Conservation (phyloP, 2,113 vertebrate genomes). For the pig (Sus scrofa) region DNA sequence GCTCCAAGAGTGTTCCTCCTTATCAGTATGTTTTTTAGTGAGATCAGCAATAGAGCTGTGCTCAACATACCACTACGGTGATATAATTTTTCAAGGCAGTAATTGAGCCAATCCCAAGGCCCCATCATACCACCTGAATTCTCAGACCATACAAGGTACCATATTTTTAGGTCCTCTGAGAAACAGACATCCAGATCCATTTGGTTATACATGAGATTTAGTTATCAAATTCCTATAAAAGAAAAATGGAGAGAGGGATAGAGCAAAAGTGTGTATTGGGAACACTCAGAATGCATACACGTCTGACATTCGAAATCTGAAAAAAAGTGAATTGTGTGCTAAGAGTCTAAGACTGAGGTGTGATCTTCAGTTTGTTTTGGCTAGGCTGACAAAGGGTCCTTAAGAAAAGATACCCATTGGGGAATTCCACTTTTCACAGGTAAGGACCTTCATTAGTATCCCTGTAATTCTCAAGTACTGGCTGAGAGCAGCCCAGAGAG, state of each 20-base stretch:
- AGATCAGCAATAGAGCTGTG: neutral
- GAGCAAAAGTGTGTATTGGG: neutral
- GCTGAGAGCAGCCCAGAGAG: neutral
- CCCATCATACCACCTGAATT: neutral
- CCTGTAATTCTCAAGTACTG: neutral
- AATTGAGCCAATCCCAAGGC: neutral
- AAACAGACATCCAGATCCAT: neutral
- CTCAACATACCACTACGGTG: neutral
- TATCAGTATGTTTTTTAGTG: neutral
- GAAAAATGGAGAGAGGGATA: neutral
- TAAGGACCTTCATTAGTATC: neutral
- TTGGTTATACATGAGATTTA: neutral
- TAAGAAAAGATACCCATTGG: neutral
- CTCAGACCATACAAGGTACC: neutral
- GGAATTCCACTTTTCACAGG: neutral
- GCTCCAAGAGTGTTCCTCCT: neutral
- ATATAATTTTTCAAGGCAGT: neutral
- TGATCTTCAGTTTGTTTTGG: neutral
- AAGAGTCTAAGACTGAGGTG: neutral
- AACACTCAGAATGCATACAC: neutral
- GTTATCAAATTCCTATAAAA: neutral
- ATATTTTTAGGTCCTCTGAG: neutral
- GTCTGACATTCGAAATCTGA: neutral
- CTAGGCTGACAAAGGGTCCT: no score
- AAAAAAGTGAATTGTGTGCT: neutral